Base-by-base conservation (phyloP, 1,140 invertebrate species). In the Frieseomelitta varia region DNA sequence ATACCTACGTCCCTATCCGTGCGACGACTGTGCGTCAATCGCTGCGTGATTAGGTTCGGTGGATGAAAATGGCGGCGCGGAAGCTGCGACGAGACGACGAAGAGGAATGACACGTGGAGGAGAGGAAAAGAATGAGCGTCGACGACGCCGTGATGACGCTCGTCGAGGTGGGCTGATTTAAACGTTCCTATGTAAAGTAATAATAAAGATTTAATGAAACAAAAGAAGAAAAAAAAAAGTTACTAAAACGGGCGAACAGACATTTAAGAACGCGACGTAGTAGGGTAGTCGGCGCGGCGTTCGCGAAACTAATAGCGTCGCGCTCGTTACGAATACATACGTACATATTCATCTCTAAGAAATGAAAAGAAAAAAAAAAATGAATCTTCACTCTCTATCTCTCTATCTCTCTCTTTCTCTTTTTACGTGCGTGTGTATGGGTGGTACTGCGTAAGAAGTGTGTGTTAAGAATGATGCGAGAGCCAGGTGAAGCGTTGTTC, bases 151-250 rank as follows among this genome's bases (percentile, higher is more conserved):
- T 85, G 24, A 53, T 68, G 61, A 91, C 90, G 87, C 78, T 47
- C 39, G 85, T 91, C 90, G 89, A 88, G 92, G 91, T 93, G 93
- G 93, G 93, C 92, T 94, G 92, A 93, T 92, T 90, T 93, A 93
- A 94, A 94, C 93, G 94, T 94, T 94, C 94, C 94, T 94, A 94
- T 94, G 94, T 94, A 94, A 94, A 94, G 94, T 94, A 93, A 94
- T 94, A 94, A 94, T 94, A 92, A 93, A 92, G 87, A 90, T 92
- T 90, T 88, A 92, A 93, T 83, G 85, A 91, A 77, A 65, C 47
- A 51, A 78, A 34, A 30, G 51, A 51, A 90, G 91, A 61, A 39
- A 77, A 79, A 87, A 68, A 83, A 88, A 81, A 86, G 90, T 92
- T 91, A 92, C 91, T 92, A 92, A 61, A 92, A 91, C 74, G 24